Base-by-base conservation (phyloP, 2,888 invertebrate genomes). In the Invenusta paracnida region DNA sequence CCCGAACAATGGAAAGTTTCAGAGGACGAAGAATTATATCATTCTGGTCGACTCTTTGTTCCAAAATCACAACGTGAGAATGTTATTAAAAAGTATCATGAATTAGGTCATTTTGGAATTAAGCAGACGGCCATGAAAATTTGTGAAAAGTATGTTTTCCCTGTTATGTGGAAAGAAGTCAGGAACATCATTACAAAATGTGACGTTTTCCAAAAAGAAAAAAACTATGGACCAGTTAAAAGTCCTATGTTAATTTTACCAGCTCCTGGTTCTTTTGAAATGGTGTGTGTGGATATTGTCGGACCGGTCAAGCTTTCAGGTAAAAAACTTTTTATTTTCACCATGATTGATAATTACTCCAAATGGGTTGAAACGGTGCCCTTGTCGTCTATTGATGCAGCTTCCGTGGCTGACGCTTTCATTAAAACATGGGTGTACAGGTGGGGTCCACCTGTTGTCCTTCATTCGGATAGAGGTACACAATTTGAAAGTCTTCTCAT, bases 341-440 rank as follows among this genome's bases (percentile, higher is more conserved):
- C 5, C 29, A 79, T 79, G 5, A 79, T 79, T 23, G 23, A 79
- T 29, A 79, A 79, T 79, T 79, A n/a, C 31, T 30, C 82, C 29
- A 82, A 82, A 82, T 82, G 27, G 82, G 82, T 30, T 82, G 82
- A 82, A 82, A 29, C 31, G n/a, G 82, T 30, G 29, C 25, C 82
- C 5, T 30, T 82, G 82, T 17, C 29, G 13, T 82, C 82, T 29
- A 27, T 27, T 82, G 29, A 82, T 28, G n/a, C 82, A 23, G 31
- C 13, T 13, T 5, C 29, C n/a, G 23, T 82, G 2, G 82, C 79
- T 23, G 79, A 25, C 11, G 79, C 79, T 79, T 79, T 79, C n/a
- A 25, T 79, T 5, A 79, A 79, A 27, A 27, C 2, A 2, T 79
- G 79, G 79, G 79, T 79, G 5, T 79, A 79, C 79, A 25, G 79